Evolutionary conservation across 2,888 invertebrate genomes (phyloP).

Genomic region (Brenthis ino): DNA sequence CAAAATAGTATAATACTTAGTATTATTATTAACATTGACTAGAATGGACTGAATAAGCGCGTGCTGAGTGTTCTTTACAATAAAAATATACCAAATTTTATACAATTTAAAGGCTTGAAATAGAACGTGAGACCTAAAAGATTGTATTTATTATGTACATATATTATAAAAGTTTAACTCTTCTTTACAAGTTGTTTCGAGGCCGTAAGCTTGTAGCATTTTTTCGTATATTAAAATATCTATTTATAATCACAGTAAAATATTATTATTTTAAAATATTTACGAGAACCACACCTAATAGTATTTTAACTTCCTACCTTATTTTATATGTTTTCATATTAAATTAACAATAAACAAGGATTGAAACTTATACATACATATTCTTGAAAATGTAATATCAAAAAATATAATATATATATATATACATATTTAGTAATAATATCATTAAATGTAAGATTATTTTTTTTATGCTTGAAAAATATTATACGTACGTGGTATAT

Average conservation of each 20-base stretch:
- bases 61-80: constrained; percentile 4
- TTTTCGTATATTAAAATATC: constrained; percentile 14
- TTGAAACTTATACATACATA: no score
- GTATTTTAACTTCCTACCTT: no score
- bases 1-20: constrained; percentile 50
- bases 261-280: constrained; percentile 1
- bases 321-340: no score
- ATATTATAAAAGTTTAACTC: no score
- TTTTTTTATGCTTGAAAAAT: no score
- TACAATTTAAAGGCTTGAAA: constrained; percentile 9
- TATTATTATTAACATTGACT: constrained; percentile 11
- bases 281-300: background rate
- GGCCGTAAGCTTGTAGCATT: background rate
- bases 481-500: no score
- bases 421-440: no score
- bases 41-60: constrained; percentile 25
- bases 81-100: background rate
- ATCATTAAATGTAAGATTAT: no score
- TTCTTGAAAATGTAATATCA: no score
- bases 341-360: no score
- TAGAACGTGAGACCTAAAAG: background rate
- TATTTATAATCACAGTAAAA: constrained; percentile 18
- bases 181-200: no score
- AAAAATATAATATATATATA: no score
- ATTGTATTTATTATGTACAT: background rate